Evolutionary conservation across 1,140 invertebrate genomes (phyloP), one percentile per base, ranked within the genome.

Genomic region (Brachionus asplanchnoidis): DNA sequence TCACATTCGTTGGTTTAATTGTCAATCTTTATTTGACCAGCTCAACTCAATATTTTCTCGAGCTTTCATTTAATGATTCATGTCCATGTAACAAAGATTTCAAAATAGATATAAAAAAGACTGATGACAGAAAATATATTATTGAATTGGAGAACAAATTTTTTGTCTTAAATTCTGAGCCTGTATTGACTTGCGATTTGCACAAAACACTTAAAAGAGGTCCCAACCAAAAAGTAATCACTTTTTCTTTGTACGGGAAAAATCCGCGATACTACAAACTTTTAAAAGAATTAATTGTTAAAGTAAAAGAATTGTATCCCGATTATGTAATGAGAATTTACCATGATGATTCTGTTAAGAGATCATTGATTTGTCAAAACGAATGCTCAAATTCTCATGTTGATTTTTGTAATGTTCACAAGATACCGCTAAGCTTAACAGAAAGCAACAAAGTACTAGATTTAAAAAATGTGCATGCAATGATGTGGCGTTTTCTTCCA

Each of bases 371-470:
- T 40, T 83, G 79, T 46, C 1, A 60, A 66, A 32, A 40, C 6
- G 79, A 83, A 66, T 83, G 79, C 17, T n/a, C 14, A 4, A 40
- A 83, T 40, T 32, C 42, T 56, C 46, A 80, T 65, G 77, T 80
- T 56, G 50, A 80, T 26, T 80, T 80, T 80, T 80, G 77, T 65
- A 40, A 80, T 40, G 53, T 80, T 32, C 42, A 80, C 5, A 65
- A 56, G n/a, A 50, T 80, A n/a, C 77, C 77, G 2, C 26, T 50
- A 17, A 44, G 68, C 20, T 9, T 73, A 20, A 40, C 32, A 14
- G 36, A 42, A 6, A 40, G 12, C 8, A 7, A 44, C 1, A 40
- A 42, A 11, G 68, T 73, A 9, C 1, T 73, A 20, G 23, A 73
- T 42, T 12, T 73, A 42, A 17, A 73, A 36, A 56, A 80, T 80